Percentiles rank a stretch among this genome's conserved stretches.
Evolutionary conservation across 2,888 invertebrate species (phyloP).

Genomic region (Temnothorax unifasciatus): DNA sequence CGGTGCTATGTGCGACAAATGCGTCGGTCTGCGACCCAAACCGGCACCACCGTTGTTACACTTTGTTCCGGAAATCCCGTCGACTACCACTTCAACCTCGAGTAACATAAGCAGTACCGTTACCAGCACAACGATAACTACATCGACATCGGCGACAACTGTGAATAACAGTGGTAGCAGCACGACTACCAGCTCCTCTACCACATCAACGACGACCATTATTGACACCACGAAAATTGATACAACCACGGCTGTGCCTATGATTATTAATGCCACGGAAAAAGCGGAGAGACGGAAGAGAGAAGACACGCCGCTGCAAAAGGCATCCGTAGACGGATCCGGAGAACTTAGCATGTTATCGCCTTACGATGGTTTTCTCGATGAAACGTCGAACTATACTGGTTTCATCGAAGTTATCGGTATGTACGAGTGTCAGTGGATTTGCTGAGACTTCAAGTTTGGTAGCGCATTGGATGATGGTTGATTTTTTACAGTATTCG

Average conservation of each 20-base stretch:
- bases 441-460: neutral
- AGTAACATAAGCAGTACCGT: constrained; percentile 56
- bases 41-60: constrained; percentile 79
- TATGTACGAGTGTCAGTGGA: constrained; percentile 84
- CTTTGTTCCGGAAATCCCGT: constrained; percentile 80
- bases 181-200: constrained; percentile 21
- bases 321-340: constrained; percentile 78
- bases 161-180: neutral
- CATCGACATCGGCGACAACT: constrained; percentile 64
- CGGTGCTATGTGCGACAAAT: constrained; percentile 86
- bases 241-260: constrained; percentile 61
- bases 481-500: constrained; percentile 86
- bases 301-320: constrained; percentile 78
- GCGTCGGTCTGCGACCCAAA: constrained; percentile 87
- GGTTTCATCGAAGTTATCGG: constrained; percentile 94
- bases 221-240: constrained; percentile 54
- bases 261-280: constrained; percentile 61
- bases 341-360: constrained; percentile 81
- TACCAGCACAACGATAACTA: constrained; percentile 67
- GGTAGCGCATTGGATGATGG: constrained; percentile 5
- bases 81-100: constrained; percentile 46
- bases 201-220: constrained; percentile 51
- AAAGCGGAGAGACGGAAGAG: constrained; percentile 73
- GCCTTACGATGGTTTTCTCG: constrained; percentile 91
- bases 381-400: constrained; percentile 93